Conservation (phyloP, 2,888 invertebrate genomes). For the Zele albiditarsus region DNA sequence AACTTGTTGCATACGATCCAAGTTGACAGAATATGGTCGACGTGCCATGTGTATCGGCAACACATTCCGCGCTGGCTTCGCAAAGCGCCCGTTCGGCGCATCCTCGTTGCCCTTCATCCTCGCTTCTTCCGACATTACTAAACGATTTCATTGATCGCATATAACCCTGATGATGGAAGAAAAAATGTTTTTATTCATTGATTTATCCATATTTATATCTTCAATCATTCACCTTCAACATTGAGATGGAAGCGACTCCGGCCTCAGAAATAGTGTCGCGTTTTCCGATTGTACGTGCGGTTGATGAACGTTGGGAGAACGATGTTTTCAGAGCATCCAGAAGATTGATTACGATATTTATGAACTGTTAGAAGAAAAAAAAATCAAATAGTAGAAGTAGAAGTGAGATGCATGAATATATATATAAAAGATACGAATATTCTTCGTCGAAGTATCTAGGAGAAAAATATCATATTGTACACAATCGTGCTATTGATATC, state of each 20-base stretch:
- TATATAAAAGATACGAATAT: slow-evolving; percentile 12
- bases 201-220: slow-evolving; percentile 1
- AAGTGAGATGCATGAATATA: background rate
- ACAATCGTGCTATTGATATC: background rate
- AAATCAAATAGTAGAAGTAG: background rate
- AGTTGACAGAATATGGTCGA: slow-evolving; percentile 91
- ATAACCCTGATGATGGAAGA: slow-evolving; percentile 78
- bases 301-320: slow-evolving; percentile 91
- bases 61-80: slow-evolving; percentile 91
- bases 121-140: slow-evolving; percentile 77
- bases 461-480: background rate
- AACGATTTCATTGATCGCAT: slow-evolving; percentile 80
- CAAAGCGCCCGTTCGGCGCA: slow-evolving; percentile 81
- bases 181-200: slow-evolving; percentile 4
- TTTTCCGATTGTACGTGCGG: slow-evolving; percentile 88
- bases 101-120: slow-evolving; percentile 89
- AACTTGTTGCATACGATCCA: slow-evolving; percentile 94
- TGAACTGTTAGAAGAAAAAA: slow-evolving; percentile 79
- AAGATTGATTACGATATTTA: slow-evolving; percentile 92
- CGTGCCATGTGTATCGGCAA: slow-evolving; percentile 81
- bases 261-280: slow-evolving; percentile 94
- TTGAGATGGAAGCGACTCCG: slow-evolving; percentile 88
- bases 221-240: slow-evolving; percentile 80
- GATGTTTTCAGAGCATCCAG: slow-evolving; percentile 94
- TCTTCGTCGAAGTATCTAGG: background rate